Conservation (phyloP, 2,797 vertebrate species). For the Bryconaethiops microstoma region DNA sequence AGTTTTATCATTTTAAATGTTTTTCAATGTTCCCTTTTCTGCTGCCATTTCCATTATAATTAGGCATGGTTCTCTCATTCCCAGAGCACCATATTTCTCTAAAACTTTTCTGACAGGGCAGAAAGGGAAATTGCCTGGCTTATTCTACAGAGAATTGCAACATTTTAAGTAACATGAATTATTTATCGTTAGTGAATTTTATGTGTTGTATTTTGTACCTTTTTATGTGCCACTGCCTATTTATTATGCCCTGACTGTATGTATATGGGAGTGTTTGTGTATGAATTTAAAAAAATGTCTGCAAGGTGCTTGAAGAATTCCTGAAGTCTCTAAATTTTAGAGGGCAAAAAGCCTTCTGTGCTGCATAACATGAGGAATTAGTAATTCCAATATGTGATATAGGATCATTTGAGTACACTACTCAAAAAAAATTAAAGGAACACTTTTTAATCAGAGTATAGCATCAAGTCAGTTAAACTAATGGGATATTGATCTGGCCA, state of each 20-base stretch:
- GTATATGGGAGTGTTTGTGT: conserved; percentile 15
- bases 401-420: conserved; percentile 61
- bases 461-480: too few species aligned
- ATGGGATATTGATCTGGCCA: too few species aligned
- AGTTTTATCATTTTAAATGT: not conserved
- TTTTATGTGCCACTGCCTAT: not conserved
- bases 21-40: conserved; percentile 61
- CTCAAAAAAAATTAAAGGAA: too few species aligned
- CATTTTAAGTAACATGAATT: conserved; percentile 77
- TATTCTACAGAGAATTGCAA: conserved; percentile 73
- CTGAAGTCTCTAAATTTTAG: too few species aligned
- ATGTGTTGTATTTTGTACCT: conserved; percentile 48
- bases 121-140: conserved; percentile 66
- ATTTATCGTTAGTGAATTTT: conserved; percentile 76
- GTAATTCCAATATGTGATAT: conserved; percentile 58
- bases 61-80: conserved; percentile 54
- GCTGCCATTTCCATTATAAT: conserved; percentile 60
- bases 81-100: conserved; percentile 34
- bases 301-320: conserved; percentile 50
- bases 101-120: conserved; percentile 46
- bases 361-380: conserved; percentile 46
- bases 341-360: conserved; percentile 1
- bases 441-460: too few species aligned
- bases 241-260: conserved; percentile 31
- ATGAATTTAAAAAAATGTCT: too few species aligned